These are phyloP conservation scores for Luffia ferchaultella DNA, from an alignment of 2,888 invertebrate genomes.

Conservation along the genomic window DNA sequence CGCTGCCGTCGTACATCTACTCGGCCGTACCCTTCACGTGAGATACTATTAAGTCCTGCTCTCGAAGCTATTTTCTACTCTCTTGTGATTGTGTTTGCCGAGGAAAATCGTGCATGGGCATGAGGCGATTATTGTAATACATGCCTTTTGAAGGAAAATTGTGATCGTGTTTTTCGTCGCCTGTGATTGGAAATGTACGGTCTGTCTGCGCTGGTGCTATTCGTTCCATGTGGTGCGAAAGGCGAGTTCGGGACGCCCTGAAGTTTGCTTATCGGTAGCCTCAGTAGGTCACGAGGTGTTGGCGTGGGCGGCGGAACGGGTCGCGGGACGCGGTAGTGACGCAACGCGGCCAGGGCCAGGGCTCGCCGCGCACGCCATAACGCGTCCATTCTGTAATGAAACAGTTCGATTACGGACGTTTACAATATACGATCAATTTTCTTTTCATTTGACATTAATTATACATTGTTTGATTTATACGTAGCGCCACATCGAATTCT, in stretches of 20 bases:
- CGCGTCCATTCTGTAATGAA: too few relatives aligned
- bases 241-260: constrained; percentile 5
- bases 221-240: background rate
- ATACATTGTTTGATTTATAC: too few relatives aligned
- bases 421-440: too few relatives aligned
- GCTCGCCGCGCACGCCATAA: too few relatives aligned
- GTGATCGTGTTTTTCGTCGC: constrained; percentile 9
- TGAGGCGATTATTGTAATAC: constrained; percentile 11
- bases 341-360: background rate
- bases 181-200: too few relatives aligned
- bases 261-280: constrained; percentile 6
- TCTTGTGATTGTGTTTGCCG: too few relatives aligned
- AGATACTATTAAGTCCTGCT: constrained; percentile 13
- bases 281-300: too few relatives aligned
- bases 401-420: too few relatives aligned
- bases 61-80: background rate
- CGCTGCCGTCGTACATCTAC: constrained; percentile 51
- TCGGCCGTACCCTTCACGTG: constrained; percentile 56
- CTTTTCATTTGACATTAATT: too few relatives aligned
- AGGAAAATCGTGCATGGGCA: constrained; percentile 1
- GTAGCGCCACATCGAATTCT: too few relatives aligned
- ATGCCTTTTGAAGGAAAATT: constrained; percentile 2
- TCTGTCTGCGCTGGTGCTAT: constrained; percentile 1
- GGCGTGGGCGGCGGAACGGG: background rate
- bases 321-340: background rate